Base-by-base conservation (phyloP, 2,797 vertebrate genomes). In the Semotilus atromaculatus region DNA sequence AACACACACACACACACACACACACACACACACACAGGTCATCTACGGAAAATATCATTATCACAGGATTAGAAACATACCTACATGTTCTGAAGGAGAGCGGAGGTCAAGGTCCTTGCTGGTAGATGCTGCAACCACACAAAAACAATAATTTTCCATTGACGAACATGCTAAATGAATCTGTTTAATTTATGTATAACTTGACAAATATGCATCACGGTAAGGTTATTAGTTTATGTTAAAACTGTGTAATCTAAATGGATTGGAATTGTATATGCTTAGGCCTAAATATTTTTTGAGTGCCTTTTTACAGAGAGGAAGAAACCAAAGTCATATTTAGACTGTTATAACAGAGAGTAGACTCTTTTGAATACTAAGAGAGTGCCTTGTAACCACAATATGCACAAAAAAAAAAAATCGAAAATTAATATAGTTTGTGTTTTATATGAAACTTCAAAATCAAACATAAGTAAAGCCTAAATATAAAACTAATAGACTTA, bases 11-110 rank as follows among this genome's bases (percentile, higher is more conserved):
- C 43, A 45, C 43, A 45, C 43, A 45, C 3, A 45, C 43, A 45
- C 43, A 45, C 40, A 14, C 40, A 43, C 21, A 90, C 92, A 90
- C 92, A 94, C 90, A 93, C 92, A 93, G 60, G 26, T 62, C 60
- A 16, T 5, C 26, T 14, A 73, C 4, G 92, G 93, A 92, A 94
- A 95, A 95, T 94, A 95, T 94, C 93, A 95, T 95, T 93, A 94
- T 94, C 93, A 93, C 93, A 92, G 93, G 93, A 94, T 95, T 94
- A 94, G 91, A 94, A 94, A 93, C 93, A 94, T 53, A 64, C 21
- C 34, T 36, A 72, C 58, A 18, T 38, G 43, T 11, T 26, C 58
- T 75, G 71, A 66, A 53, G 79, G 64, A 80, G 64, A 55, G 2
- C 31, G 0, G 79, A 68, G 79, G 64, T 70, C 79, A 68, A 38